phyloP scores from a whole-genome alignment of 2,113 vertebrate species.

The Tricholaema leucomelas region DNA sequence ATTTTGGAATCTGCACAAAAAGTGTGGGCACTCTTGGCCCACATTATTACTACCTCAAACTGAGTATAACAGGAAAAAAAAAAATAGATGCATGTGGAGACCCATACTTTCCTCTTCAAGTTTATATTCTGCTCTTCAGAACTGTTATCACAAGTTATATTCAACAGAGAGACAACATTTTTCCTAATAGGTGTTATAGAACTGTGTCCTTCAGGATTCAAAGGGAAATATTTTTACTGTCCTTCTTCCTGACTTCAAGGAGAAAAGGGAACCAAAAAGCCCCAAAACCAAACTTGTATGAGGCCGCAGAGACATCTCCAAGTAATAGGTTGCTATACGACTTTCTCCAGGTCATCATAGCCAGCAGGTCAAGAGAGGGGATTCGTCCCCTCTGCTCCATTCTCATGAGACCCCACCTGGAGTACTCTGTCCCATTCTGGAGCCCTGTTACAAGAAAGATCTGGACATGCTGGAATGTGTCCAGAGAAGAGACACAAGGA shows the following conservation, averaged over 20 bases:
- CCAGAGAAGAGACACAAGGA: no score
- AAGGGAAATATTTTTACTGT: not conserved
- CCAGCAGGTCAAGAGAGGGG: no score
- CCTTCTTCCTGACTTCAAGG: not conserved
- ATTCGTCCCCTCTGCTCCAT: no score
- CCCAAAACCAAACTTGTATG: not conserved
- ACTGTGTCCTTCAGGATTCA: not conserved
- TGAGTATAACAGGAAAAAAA: not conserved
- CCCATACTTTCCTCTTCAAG: not conserved
- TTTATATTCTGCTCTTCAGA: not conserved
- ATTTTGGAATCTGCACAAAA: slow-evolving; percentile 9
- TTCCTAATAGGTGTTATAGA: not conserved
- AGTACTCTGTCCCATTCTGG: no score
- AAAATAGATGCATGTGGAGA: not conserved
- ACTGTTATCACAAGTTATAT: not conserved
- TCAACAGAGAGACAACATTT: not conserved
- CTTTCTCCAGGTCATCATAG: not conserved
- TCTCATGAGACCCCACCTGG: no score
- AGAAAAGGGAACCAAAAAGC: no score
- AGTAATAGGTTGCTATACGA: not conserved
- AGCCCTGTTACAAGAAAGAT: no score
- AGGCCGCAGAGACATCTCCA: not conserved
- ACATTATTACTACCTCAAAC: not conserved
- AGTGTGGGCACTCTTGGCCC: slow-evolving; percentile 19
- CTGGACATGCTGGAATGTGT: no score